phyloP scores from a whole-genome alignment of 2,888 invertebrate genomes.

The Tenthredo notha region DNA sequence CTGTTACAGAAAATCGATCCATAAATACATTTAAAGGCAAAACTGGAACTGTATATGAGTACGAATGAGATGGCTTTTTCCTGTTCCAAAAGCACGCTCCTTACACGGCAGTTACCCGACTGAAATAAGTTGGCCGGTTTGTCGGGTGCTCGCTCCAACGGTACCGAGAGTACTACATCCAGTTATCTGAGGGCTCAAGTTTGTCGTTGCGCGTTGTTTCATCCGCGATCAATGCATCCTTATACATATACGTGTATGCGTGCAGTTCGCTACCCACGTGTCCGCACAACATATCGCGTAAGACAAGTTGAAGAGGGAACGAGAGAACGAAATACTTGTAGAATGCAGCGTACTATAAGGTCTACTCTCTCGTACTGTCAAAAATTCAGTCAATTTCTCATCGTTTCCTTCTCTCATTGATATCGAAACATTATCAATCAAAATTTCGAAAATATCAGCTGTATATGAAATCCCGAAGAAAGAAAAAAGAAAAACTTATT shows the following conservation, averaged over 20 bases:
- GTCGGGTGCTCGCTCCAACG: conserved; percentile 61
- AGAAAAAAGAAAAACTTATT: too few species aligned
- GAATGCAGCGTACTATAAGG: background rate
- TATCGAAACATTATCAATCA: too few species aligned
- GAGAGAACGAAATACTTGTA: background rate
- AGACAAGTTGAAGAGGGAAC: background rate
- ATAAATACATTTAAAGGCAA: background rate
- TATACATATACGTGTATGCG: background rate
- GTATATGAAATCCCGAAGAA: too few species aligned
- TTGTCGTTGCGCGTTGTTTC: conserved; percentile 36
- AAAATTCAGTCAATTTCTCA: too few species aligned
- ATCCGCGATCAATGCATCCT: conserved; percentile 17
- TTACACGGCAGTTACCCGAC: conserved; percentile 41
- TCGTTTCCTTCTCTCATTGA: too few species aligned
- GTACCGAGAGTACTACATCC: conserved; percentile 70
- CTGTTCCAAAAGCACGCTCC: conserved; percentile 41
- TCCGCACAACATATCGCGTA: background rate
- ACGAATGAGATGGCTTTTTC: conserved; percentile 26
- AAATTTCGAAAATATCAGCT: too few species aligned
- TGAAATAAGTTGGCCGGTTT: conserved; percentile 49
- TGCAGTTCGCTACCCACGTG: background rate
- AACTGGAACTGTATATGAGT: background rate
- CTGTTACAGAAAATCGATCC: background rate
- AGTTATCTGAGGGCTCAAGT: conserved; percentile 54
- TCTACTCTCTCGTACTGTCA: too few species aligned